Percentiles rank a stretch among this genome's conserved stretches.
Conservation (phyloP, 2,888 invertebrate genomes). For the Piscicola geometra region DNA sequence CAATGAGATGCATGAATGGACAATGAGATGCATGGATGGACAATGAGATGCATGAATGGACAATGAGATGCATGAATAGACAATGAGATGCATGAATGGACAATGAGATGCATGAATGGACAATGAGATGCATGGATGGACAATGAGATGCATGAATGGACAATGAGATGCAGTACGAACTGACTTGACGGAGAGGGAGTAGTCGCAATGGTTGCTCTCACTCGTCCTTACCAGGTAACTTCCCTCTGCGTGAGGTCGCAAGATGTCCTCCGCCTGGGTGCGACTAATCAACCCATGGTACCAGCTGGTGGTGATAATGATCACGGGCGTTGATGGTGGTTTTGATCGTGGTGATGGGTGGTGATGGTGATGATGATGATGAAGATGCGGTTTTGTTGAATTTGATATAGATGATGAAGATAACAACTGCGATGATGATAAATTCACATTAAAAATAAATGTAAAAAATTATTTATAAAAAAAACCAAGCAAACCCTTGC, state of each 20-base stretch:
- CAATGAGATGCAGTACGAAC: background rate
- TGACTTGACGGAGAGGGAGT: conserved; percentile 87
- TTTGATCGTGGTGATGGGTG: background rate
- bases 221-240: conserved; percentile 90
- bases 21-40: no score
- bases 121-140: no score
- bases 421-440: background rate
- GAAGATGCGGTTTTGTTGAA: no score
- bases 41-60: no score
- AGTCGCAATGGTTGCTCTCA: conserved; percentile 86
- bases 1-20: no score
- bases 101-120: no score
- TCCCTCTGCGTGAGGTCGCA: conserved; percentile 78
- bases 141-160: no score
- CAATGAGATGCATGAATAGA: no score
- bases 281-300: conserved; percentile 89
- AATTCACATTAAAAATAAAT: background rate
- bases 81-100: no score
- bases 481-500: conserved; percentile 9
- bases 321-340: background rate
- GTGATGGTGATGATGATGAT: no score
- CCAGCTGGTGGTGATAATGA: conserved; percentile 62
- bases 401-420: background rate
- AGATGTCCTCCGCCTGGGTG: conserved; percentile 81
- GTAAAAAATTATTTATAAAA: background rate